These are phyloP conservation scores for Malacoctenus gilli DNA, from an alignment of 2,797 vertebrate genomes.

Conservation along the genomic window DNA sequence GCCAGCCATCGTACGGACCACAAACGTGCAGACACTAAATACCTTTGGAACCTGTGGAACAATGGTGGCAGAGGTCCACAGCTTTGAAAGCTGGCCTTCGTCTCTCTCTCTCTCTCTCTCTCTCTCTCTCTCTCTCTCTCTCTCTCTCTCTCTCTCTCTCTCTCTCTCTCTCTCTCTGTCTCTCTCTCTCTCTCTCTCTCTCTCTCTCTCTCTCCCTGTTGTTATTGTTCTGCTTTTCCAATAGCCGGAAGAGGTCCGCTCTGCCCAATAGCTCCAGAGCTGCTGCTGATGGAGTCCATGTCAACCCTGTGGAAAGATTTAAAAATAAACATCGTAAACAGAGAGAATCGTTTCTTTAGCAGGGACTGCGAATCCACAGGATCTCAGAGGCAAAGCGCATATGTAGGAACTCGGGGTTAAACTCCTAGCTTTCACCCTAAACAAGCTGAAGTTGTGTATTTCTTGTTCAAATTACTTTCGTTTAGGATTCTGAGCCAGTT, in stretches of 20 bases:
- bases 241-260: slow-evolving; percentile 64
- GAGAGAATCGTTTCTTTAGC: slow-evolving; percentile 28
- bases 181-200: slow-evolving; percentile 52
- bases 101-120: slow-evolving; percentile 54
- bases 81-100: slow-evolving; percentile 35
- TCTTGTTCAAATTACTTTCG: no score
- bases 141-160: slow-evolving; percentile 55
- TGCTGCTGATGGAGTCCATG: slow-evolving; percentile 44
- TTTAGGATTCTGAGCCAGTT: no score
- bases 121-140: slow-evolving; percentile 34
- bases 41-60: slow-evolving; percentile 48
- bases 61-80: slow-evolving; percentile 52
- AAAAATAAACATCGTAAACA: slow-evolving; percentile 34
- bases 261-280: slow-evolving; percentile 36
- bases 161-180: slow-evolving; percentile 43
- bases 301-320: slow-evolving; percentile 36
- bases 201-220: no score
- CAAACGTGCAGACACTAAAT: slow-evolving; percentile 39
- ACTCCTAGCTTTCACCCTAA: no score
- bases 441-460: no score
- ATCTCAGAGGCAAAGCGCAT: no score
- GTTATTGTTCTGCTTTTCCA: slow-evolving; percentile 69
- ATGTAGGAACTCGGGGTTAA: no score
- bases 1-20: slow-evolving; percentile 28
- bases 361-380: no score